Evolutionary conservation across 2,113 vertebrate genomes (phyloP), one percentile per base, ranked within the genome.

Genomic region (Ramphastos sulfuratus): DNA sequence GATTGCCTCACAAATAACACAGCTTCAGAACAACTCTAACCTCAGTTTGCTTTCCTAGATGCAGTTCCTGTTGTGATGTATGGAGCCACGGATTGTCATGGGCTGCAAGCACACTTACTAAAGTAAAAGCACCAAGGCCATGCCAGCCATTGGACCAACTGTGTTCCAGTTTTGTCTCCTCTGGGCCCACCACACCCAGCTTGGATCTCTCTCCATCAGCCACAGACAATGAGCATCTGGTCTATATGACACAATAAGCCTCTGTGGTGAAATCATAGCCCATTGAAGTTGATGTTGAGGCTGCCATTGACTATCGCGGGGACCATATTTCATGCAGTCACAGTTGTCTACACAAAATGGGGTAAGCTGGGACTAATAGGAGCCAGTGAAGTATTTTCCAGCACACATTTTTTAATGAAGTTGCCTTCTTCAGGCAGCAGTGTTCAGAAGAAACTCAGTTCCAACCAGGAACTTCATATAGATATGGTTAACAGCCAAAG

Each of bases 181-280:
- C 35, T 69, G 77, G 72, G 65, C 59, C 74, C 2, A 7, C 70
- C 73, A 78, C 73, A 84, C 80, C 66, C 83, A 84, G 58, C 33
- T 63, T 88, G 76, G 42, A 65, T 75, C 31, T 65, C 52, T 23
- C 9, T 83, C 61, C 65, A 19, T 83, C 44, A 74, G 60, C 42
- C 56, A 64, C 75, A 88, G 79, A 82, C 64, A 87, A 37, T 77
- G 86, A 78, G 28, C 2, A 6, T 58, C 80, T 86, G 76, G 65
- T 58, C 85, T 84, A 90, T 77, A 84, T 33, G 78, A 87, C 86
- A 95, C 92, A 92, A 92, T 50, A 86, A 80, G 35, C 77, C 46
- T 77, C 55, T 76, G 56, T 84, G 86, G 65, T 3, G 37, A 92
- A 93, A 87, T 92, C 79, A 33, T 5, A 70, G 31, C 44, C 67